Base-by-base conservation (phyloP, 35 echinoderm and acorn worm species). In the Apostichopus californicus region DNA sequence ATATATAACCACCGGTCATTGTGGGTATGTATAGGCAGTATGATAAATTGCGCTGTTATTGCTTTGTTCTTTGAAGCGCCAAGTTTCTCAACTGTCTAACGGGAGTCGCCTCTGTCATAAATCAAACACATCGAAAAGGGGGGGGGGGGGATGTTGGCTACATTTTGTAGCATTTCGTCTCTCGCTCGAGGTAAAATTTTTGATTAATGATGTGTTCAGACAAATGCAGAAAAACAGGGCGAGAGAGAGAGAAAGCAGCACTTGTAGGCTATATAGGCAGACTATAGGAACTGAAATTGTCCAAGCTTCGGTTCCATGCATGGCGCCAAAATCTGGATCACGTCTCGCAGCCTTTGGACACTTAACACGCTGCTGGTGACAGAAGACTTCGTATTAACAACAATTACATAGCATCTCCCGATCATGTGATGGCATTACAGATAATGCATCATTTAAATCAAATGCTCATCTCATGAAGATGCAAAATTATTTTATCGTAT, bases 141-240 rank as follows among this genome's bases (percentile, higher is more conserved):
- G 34, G 34, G 34, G 34, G 34, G 34, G 18, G 64, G 6, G 21
- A 28, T 28, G 26, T 28, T 28, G 26, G 26, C 26, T 28, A 28
- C 26, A 28, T 28, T 28, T 28, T 21, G 14, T 73, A 6, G 14
- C 71, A n/a, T 73, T 73, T 73, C 17, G 13, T 18, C 71, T 73
- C 17, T 21, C n/a, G 71, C 71, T 73, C 17, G 71, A 75, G 71
- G 71, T 75, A 75, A 75, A 75, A 75, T 75, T 20, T 75, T 75
- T 75, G 71, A 22, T 75, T 75, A 75, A 75, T 75, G 71, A 68
- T 68, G 64, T 18, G 64, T 68, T 68, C 11, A 75, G 71, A 22
- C 17, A 18, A 14, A 75, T 75, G 71, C 17, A 75, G n/a, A n/a
- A 20, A 17, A 73, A 15, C 11, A 68, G 18, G 64, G 11, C 64